Base-by-base conservation (phyloP, 2,888 invertebrate species). In the Andricus quercusramuli region DNA sequence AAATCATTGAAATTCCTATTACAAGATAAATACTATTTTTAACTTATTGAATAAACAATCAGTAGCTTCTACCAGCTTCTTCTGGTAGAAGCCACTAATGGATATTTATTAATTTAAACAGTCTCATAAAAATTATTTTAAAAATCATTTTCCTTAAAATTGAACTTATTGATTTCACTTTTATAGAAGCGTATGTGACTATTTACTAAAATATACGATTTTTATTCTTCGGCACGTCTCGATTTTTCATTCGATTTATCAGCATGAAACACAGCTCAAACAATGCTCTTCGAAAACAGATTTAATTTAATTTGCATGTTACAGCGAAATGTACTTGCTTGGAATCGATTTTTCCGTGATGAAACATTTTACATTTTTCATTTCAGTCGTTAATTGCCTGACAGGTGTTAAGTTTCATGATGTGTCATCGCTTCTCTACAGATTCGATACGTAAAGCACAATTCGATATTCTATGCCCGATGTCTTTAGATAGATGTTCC, bases 361-460 rank as follows among this genome's bases (percentile, higher is more conserved):
- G 47, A 70, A 70, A 70, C 20, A 74, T 74, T 74, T n/a, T 37
- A 56, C n/a, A 74, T 32, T 32, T 56, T 74, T 74, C n/a, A n/a
- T 13, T 51, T 32, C 20, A 74, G n/a, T 56, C 29, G 29, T 37
- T 56, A 56, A 56, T 74, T 74, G 56, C 37, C 1, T 56, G n/a
- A 37, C n/a, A 74, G 20, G 29, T 29, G 47, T 1, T 11, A n/a
- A 51, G 25, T 13, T 74, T 32, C 9, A 74, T 29, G 37, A 56
- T 56, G 32, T 74, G 32, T 56, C 32, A 13, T 56, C 32, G 56
- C 32, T 74, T 32, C 74, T 74, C 32, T n/a, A 29, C 17, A 32
- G n/a, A 74, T 32, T 74, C 32, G 13, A 56, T 74, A 74, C 32
- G 29, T 56, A 3, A 74, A 56, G 51, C 20, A 74, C 32, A 37